Evolutionary conservation across 2,113 vertebrate species (phyloP), one percentile per base, ranked within the genome.

Genomic region (Semnornis frantzii): DNA sequence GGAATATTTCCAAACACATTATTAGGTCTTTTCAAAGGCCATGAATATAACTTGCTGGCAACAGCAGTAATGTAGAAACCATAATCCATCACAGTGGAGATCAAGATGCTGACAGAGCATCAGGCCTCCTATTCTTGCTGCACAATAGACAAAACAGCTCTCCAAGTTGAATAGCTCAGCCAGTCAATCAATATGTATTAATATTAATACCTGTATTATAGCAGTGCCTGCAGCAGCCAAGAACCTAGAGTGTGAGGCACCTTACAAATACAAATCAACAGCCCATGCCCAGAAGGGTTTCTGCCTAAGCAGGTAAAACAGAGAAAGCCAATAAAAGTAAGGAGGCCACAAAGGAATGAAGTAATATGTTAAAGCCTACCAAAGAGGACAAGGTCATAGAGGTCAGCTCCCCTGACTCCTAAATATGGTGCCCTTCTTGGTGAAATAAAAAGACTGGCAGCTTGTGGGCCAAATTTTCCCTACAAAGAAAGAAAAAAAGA

Each of bases 11-110:
- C 91, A 84, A 90, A 66, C 66, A 52, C 83, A 83, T 77, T 83
- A 87, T 39, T 74, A 87, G 95, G 71, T 18, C 87, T 85, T 95
- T 92, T 84, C 59, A 73, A 83, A 75, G 77, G 86, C 90, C 3
- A 1, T 75, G 89, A 94, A 85, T 75, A 92, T 60, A 91, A 91
- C 62, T 69, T 44, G 89, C 93, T 90, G 85, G 76, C 93, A 92
- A 21, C 42, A 85, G 89, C 82, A 92, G 85, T 11, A 87, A 58
- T 6, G 39, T 64, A 78, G 8, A 85, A 83, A 65, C 30, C 76
- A 33, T 31, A 33, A 90, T 90, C 86, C 76, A 93, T 85, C 90
- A 85, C 12, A 3, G 48, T 30, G 24, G 25, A 79, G 85, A 88
- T 59, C 57, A 39, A 83, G 91, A 31, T 78, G 89, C 93, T 94